Base-by-base conservation (phyloP, 2,888 invertebrate genomes). In the Agrochola litura region DNA sequence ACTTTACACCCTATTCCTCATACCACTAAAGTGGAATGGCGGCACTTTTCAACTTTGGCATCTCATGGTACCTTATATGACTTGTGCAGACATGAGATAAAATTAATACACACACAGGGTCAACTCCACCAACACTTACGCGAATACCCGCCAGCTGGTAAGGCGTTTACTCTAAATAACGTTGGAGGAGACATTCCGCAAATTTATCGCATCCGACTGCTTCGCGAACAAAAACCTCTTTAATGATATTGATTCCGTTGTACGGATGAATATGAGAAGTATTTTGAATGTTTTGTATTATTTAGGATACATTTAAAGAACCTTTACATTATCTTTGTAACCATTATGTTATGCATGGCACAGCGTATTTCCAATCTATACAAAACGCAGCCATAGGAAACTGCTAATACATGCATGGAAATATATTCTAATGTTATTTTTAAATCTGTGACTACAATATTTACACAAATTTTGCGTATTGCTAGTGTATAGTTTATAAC, bases 171-270 rank as follows among this genome's bases (percentile, higher is more conserved):
- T 89, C 84, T 87, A 88, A 87, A 90, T 89, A 90, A 87, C 79
- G 77, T 73, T 49, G 75, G 69, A 73, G 77, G 80, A 86, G 73
- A 84, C 81, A 81, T 65, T 67, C 82, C 83, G 66, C 77, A 81
- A 90, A 92, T 92, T 91, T 92, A 92, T 91, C 79, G 87, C 81
- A 84, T 85, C 85, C 85, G 58, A 75, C 79, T 77, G 83, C 83
- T 88, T 85, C 78, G 63, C 74, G 82, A 86, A 87, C 89, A 87
- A 89, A 89, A 90, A 89, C 84, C 81, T 83, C 83, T 87, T 87
- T 89, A 89, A 89, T 89, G 85, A 86, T 87, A 90, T 89, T 84
- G 86, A 84, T 90, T 84, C 46, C 60, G 54, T 81, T 70, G 66
- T 66, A 60, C 1, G 22, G 37, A 65, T 65, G 49, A 49, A 56